Conservation (phyloP, 2,113 vertebrate species). For the Anguilla japonica region DNA sequence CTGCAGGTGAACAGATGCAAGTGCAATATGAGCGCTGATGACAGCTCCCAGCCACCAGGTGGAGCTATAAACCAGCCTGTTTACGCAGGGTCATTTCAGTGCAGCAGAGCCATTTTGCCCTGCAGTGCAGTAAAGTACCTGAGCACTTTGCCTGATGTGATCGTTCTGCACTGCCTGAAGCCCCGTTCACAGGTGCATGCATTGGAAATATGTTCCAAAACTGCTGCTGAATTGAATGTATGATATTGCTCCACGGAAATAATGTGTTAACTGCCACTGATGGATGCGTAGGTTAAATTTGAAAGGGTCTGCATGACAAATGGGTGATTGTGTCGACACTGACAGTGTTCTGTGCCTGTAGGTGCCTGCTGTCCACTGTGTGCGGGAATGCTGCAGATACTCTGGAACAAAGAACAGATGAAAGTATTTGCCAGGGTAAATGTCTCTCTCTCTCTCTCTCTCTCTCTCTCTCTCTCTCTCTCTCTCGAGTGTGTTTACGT, state of each 20-base stretch:
- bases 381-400: slow-evolving; percentile 90
- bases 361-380: slow-evolving; percentile 95
- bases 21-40: not conserved
- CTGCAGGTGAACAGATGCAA: not conserved
- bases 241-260: not conserved
- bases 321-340: not conserved
- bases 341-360: slow-evolving; percentile 42
- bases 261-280: too few species aligned
- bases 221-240: not conserved
- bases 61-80: not conserved
- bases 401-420: slow-evolving; percentile 90
- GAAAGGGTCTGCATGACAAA: not conserved
- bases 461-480: not conserved
- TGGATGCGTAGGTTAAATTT: not conserved
- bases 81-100: not conserved
- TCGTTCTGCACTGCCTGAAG: not conserved
- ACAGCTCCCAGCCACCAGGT: not conserved
- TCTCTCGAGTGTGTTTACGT: too few species aligned
- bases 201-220: not conserved
- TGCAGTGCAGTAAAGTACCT: not conserved
- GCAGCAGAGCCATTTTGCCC: not conserved
- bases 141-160: not conserved
- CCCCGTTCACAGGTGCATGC: not conserved
- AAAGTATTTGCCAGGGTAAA: slow-evolving; percentile 89
- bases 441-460: not conserved